phyloP scores from a whole-genome alignment of 53 echinoderm and acorn worm species.

The Patiria pectinifera region DNA sequence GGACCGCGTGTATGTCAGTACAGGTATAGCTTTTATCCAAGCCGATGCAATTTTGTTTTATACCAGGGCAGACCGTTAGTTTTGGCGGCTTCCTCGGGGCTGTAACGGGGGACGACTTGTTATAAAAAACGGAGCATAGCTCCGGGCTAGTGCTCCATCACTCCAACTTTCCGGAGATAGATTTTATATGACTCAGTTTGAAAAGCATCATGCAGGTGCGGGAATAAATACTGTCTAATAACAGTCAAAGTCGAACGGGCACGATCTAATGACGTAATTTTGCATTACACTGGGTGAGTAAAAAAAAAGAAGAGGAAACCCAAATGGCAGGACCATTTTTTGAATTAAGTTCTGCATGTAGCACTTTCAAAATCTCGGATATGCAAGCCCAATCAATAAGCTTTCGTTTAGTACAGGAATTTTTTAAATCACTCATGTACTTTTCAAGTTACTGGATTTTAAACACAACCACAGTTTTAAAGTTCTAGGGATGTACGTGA shows the following conservation, averaged over 20 bases:
- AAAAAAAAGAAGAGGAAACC: too few species aligned
- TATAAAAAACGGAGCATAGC: neutral
- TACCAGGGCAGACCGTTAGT: neutral
- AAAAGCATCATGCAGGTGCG: neutral
- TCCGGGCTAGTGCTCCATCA: slow-evolving; percentile 46
- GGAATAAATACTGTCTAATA: neutral
- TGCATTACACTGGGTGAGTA: too few species aligned
- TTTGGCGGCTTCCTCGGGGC: slow-evolving; percentile 13
- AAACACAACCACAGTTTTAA: too few species aligned
- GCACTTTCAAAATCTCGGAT: too few species aligned
- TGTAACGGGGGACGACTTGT: neutral
- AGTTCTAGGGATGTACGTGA: too few species aligned
- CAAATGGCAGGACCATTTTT: too few species aligned
- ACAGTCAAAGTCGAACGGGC: neutral
- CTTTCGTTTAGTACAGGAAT: too few species aligned
- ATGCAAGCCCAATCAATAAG: too few species aligned
- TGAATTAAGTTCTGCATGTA: too few species aligned
- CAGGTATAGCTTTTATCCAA: slow-evolving; percentile 5
- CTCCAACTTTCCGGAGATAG: slow-evolving; percentile 5
- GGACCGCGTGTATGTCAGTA: slow-evolving; percentile 11
- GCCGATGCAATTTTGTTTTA: slow-evolving; percentile 3
- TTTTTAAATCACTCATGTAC: too few species aligned
- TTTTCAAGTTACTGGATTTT: too few species aligned
- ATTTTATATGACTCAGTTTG: neutral
- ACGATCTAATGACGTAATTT: too few species aligned